These are phyloP conservation scores for Potamilus streckersoni DNA, from an alignment of 1,140 invertebrate genomes.

Conservation along the genomic window DNA sequence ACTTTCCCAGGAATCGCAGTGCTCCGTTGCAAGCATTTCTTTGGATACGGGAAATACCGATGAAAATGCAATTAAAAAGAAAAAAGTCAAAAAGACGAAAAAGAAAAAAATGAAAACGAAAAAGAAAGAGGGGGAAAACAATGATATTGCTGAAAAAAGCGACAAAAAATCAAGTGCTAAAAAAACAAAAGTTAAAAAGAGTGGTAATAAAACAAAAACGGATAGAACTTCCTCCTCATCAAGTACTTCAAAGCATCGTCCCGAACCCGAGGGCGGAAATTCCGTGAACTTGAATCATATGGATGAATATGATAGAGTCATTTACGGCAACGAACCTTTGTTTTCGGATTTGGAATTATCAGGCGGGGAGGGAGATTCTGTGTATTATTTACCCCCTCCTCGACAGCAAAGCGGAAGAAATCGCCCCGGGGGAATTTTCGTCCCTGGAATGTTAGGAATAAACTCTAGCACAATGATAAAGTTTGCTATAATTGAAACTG, in stretches of 20 bases:
- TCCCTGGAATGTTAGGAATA: slow-evolving; percentile 68
- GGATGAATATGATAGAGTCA: slow-evolving; percentile 59
- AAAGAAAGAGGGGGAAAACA: slow-evolving; percentile 33
- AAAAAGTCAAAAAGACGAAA: slow-evolving; percentile 37
- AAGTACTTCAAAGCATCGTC: slow-evolving; percentile 32
- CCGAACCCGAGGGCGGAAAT: slow-evolving; percentile 63
- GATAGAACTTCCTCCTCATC: slow-evolving; percentile 33
- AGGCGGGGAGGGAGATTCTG: slow-evolving; percentile 38
- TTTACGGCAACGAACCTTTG: slow-evolving; percentile 60
- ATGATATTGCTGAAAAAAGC: slow-evolving; percentile 24
- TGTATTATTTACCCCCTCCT: neutral
- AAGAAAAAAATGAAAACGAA: slow-evolving; percentile 48
- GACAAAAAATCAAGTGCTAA: slow-evolving; percentile 33
- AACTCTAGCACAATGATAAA: slow-evolving; percentile 98
- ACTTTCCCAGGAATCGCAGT: too few relatives aligned
- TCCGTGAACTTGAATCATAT: slow-evolving; percentile 15
- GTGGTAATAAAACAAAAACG: slow-evolving; percentile 32
- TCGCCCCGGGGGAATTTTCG: slow-evolving; percentile 40
- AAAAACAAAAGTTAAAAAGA: slow-evolving; percentile 27
- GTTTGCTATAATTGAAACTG: slow-evolving; percentile 95
- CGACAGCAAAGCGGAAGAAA: slow-evolving; percentile 7
- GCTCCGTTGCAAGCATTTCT: too few relatives aligned
- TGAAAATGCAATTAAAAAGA: slow-evolving; percentile 35
- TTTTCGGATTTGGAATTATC: slow-evolving; percentile 63
- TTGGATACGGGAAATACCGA: neutral